Evolutionary conservation across 2,888 invertebrate genomes (phyloP).

Genomic region (Pollenia labialis): DNA sequence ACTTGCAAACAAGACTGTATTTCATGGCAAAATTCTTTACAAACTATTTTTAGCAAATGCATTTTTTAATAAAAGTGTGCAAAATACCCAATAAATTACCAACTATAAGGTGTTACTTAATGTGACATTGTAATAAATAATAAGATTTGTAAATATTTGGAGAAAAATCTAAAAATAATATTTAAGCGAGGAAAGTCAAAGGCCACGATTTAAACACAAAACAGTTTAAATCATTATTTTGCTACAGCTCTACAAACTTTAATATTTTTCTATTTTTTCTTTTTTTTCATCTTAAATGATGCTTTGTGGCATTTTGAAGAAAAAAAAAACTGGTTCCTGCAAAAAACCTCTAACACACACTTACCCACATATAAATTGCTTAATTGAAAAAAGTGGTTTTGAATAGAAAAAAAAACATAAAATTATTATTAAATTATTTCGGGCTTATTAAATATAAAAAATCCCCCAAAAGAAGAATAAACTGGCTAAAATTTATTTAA

Average conservation of each 20-base stretch:
- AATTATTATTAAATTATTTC: not conserved
- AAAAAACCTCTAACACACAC: not conserved
- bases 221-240: not conserved
- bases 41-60: constrained; percentile 39
- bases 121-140: constrained; percentile 34
- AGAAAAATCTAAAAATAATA: not conserved
- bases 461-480: not conserved
- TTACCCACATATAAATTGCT: not conserved
- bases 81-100: not conserved
- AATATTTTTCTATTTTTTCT: not conserved
- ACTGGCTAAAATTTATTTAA: constrained; percentile 33
- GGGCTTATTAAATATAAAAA: not conserved
- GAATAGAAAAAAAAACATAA: constrained; percentile 4
- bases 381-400: constrained; percentile 24
- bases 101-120: constrained; percentile 8
- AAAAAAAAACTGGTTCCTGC: constrained; percentile 19
- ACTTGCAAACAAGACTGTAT: constrained; percentile 10
- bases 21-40: constrained; percentile 20
- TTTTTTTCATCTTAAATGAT: not conserved
- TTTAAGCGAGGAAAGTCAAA: constrained; percentile 31
- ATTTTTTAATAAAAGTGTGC: not conserved
- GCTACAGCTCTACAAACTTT: constrained; percentile 7
- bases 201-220: not conserved
- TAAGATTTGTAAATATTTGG: not conserved
- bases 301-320: constrained; percentile 32